Evolutionary conservation across 30 jellyfish, hydroid and myxozoan species (phyloP).

Genomic region (Clytia hemisphaerica): DNA sequence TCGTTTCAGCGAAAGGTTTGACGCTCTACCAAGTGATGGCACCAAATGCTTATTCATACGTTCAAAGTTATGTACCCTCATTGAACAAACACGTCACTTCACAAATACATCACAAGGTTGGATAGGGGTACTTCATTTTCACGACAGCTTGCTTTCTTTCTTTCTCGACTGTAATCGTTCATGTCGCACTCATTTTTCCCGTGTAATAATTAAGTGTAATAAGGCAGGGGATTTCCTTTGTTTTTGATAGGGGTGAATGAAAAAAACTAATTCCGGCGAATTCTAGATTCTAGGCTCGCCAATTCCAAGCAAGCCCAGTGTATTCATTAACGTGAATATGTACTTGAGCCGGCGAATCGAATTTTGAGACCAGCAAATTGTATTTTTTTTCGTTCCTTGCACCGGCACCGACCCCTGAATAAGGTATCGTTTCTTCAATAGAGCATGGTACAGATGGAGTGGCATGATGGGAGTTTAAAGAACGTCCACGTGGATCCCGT

Average conservation of each 20-base stretch:
- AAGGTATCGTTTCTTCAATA: neutral
- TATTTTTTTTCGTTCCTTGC: too few species aligned
- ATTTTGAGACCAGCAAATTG: too few species aligned
- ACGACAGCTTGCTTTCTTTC: neutral
- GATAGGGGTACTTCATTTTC: neutral
- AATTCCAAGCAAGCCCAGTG: too few species aligned
- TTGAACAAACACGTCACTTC: constrained; percentile 62
- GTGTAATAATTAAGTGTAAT: neutral
- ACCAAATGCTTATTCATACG: constrained; percentile 82
- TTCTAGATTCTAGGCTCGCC: too few species aligned
- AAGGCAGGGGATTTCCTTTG: neutral
- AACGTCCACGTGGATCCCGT: constrained; percentile 94
- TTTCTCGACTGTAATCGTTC: neutral
- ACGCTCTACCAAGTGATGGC: constrained; percentile 91
- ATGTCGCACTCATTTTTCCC: neutral
- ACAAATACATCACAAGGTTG: constrained; percentile 72
- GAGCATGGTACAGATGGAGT: constrained; percentile 92
- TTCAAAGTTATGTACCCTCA: constrained; percentile 61
- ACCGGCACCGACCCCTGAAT: too few species aligned
- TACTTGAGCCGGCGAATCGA: too few species aligned
- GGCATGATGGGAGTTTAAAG: constrained; percentile 91
- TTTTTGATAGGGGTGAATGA: neutral
- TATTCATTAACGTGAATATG: too few species aligned
- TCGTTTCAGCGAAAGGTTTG: constrained; percentile 54
- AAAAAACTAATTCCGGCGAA: too few species aligned